Conservation (phyloP, 2,113 vertebrate genomes). For the Chaetodon auriga region DNA sequence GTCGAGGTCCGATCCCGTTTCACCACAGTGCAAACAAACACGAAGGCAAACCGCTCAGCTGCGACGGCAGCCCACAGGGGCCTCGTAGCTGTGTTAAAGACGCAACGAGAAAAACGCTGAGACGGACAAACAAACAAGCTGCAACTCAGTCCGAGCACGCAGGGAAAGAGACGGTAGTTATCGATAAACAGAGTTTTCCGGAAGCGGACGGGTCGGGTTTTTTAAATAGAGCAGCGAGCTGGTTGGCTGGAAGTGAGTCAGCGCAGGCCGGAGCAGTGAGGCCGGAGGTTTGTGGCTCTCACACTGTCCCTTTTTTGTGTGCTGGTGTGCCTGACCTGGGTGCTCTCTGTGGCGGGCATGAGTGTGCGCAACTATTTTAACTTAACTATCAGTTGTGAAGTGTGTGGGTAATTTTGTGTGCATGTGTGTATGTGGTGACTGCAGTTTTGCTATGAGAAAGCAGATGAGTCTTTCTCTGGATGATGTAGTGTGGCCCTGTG, state of each 20-base stretch:
- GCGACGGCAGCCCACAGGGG: constrained; percentile 30
- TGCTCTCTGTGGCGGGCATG: constrained; percentile 51
- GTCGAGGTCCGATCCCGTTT: constrained; percentile 45
- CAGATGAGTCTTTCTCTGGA: constrained; percentile 59
- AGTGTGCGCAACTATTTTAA: constrained; percentile 70
- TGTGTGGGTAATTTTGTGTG: constrained; percentile 53
- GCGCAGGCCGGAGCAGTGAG: constrained; percentile 59
- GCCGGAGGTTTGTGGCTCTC: constrained; percentile 71
- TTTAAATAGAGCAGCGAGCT: constrained; percentile 62
- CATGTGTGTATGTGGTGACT: constrained; percentile 44
- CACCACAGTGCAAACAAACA: constrained; percentile 73
- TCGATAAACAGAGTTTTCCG: constrained; percentile 51
- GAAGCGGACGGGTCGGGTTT: constrained; percentile 13
- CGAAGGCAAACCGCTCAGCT: constrained; percentile 48
- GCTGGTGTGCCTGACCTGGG: constrained; percentile 59
- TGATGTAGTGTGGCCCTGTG: constrained; percentile 41
- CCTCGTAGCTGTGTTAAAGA: constrained; percentile 43
- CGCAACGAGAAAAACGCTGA: constrained; percentile 34
- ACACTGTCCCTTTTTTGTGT: constrained; percentile 64
- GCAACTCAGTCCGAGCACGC: constrained; percentile 18
- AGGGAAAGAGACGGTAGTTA: constrained; percentile 42
- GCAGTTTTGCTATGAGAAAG: constrained; percentile 58
- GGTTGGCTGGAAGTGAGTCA: constrained; percentile 74
- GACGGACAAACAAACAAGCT: constrained; percentile 62
- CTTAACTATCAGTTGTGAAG: constrained; percentile 77